phyloP scores from a whole-genome alignment of 1,140 invertebrate genomes.

The Asbolus verrucosus region DNA sequence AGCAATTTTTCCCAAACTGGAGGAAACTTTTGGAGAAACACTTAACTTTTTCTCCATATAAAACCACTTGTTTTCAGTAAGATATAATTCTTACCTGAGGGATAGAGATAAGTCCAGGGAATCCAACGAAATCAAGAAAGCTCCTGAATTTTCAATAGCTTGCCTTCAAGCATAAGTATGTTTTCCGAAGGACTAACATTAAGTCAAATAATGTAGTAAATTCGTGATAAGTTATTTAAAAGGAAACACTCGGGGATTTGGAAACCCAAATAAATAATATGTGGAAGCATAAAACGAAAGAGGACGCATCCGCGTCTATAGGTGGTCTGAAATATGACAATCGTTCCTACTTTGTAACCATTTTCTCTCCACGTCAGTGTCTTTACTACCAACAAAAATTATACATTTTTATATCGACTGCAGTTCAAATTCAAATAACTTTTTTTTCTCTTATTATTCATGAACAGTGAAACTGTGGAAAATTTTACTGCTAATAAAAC shows the following conservation, averaged over 20 bases:
- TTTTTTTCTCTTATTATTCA: background rate
- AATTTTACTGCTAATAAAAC: constrained; percentile 11
- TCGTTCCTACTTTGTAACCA: background rate
- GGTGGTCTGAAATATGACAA: constrained; percentile 22
- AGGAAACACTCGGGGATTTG: constrained; percentile 15
- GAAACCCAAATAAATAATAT: constrained; percentile 30
- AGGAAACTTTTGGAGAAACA: too few relatives aligned
- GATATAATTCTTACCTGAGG: constrained; percentile 36
- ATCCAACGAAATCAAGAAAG: constrained; percentile 33
- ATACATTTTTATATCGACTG: background rate
- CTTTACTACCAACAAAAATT: background rate
- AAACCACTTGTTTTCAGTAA: constrained; percentile 36
- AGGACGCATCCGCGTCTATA: constrained; percentile 8
- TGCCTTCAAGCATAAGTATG: constrained; percentile 27
- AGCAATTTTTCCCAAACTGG: too few relatives aligned
- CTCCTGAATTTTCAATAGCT: constrained; percentile 37
- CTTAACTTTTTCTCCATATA: constrained; percentile 1
- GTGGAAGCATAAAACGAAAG: constrained; percentile 16
- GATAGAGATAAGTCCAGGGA: constrained; percentile 21
- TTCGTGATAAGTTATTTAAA: constrained; percentile 28
- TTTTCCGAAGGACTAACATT: constrained; percentile 26
- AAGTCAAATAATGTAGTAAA: constrained; percentile 35
- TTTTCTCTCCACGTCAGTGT: background rate
- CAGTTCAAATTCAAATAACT: background rate
- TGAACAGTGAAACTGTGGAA: background rate